Evolutionary conservation across 2,888 invertebrate genomes (phyloP), one percentile per base, ranked within the genome.

Genomic region (Polydrusus tereticollis): DNA sequence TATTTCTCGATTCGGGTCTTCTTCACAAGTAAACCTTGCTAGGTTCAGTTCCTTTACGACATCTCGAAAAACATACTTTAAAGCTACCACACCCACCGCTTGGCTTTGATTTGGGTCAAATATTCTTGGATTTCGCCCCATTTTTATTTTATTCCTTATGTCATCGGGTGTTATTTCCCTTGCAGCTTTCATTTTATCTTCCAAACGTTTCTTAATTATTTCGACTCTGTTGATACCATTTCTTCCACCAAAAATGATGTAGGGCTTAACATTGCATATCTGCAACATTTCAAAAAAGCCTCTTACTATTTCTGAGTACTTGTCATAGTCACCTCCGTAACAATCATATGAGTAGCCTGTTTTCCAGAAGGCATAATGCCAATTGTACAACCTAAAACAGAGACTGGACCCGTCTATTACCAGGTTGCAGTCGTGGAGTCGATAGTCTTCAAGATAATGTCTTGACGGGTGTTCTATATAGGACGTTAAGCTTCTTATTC

Each of bases 1-100:
- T 63, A 96, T 91, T 80, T 95, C 93, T 77, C 92, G 91, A 83
- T 98, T 98, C 0, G 97, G 97, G 85, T 98, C 98, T 83, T 93
- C 95, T 77, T 93, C 90, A 80, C 95, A 93, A 59, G 93, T 89
- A 55, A 91, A 91, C 72, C 90, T 88, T 29, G 6, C 14, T 52
- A 52, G 2, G 4, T 88, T 87, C 7, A 96, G 86, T 77, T 92
- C 90, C 2, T 81, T 80, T 1, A 94, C 84, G 0, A 93, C 90
- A 81, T 92, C 90, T 67, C 89, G 87, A 79, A 97, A 95, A 0
- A 93, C 90, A 79, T 93, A 92, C 63, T 91, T 88, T 50, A 94
- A 84, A 67, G 95, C 86, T 20, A 94, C 83, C 0, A 96, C 52
- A 8, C 52, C 29, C 7, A 29, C 26, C 8, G 52, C 8, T 52